Conservation (phyloP, 2,797 vertebrate genomes). For the Rhincodon typus region DNA sequence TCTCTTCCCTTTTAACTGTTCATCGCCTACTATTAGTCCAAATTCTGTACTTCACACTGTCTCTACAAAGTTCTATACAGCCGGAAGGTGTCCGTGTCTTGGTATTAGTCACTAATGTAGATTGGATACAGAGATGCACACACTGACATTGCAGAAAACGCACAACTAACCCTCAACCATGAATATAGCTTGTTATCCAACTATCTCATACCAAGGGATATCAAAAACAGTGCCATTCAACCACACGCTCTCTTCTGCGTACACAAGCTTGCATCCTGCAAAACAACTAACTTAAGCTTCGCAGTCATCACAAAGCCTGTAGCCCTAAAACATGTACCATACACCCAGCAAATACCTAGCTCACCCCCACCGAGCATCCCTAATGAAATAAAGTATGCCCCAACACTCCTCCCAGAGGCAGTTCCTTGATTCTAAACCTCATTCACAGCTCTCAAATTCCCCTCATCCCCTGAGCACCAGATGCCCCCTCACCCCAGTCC, state of each 20-base stretch:
- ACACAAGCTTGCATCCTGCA: background rate
- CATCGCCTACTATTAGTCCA: no score
- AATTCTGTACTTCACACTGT: background rate
- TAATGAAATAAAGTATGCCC: background rate
- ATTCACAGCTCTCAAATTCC: no score
- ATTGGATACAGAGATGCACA: background rate
- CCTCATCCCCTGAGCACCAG: no score
- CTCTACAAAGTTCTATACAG: background rate
- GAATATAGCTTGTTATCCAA: background rate
- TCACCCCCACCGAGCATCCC: background rate
- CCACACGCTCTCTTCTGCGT: background rate
- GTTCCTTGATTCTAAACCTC: no score
- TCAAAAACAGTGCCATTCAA: background rate
- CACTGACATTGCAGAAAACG: background rate
- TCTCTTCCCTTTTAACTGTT: no score
- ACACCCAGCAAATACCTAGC: background rate
- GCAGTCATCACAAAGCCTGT: background rate
- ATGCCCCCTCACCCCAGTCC: no score
- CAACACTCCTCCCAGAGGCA: no score
- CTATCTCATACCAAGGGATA: background rate
- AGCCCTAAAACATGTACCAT: background rate
- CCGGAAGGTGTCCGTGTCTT: background rate
- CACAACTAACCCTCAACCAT: background rate
- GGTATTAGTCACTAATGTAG: background rate
- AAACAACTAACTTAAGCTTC: background rate